phyloP scores from a whole-genome alignment of 2,797 vertebrate genomes.

The Myotis vivesi region DNA sequence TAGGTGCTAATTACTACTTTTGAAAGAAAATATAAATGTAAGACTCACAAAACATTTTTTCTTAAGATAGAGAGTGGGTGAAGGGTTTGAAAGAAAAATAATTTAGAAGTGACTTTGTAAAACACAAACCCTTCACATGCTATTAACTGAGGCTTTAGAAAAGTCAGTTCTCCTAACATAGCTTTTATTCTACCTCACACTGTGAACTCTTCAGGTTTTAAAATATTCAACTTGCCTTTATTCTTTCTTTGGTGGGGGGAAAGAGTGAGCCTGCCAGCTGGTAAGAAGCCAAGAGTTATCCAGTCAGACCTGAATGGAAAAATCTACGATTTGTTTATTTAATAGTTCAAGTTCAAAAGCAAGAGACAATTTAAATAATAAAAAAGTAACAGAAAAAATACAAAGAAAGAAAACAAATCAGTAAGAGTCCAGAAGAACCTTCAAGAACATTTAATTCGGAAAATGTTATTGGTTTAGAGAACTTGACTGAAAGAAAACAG shows the following conservation, averaged over 20 bases:
- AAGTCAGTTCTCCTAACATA: slow-evolving; percentile 64
- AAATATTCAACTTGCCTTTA: slow-evolving; percentile 66
- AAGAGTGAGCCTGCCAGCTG: slow-evolving; percentile 79
- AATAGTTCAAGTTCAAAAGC: slow-evolving; percentile 82
- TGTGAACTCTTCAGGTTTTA: slow-evolving; percentile 73
- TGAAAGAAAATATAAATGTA: slow-evolving; percentile 64
- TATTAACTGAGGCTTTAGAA: slow-evolving; percentile 71
- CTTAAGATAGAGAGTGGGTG: slow-evolving; percentile 44
- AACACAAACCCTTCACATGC: slow-evolving; percentile 47
- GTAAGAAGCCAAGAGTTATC: slow-evolving; percentile 82
- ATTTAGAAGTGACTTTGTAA: slow-evolving; percentile 75
- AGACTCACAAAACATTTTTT: not conserved
- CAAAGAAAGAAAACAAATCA: slow-evolving; percentile 83
- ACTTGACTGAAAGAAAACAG: slow-evolving; percentile 85
- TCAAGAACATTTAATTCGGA: slow-evolving; percentile 84
- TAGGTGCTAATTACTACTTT: slow-evolving; percentile 60
- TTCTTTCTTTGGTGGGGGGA: slow-evolving; percentile 49
- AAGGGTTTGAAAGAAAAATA: slow-evolving; percentile 50
- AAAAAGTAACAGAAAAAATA: slow-evolving; percentile 72
- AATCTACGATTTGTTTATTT: slow-evolving; percentile 83
- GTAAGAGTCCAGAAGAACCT: slow-evolving; percentile 82
- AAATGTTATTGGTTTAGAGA: slow-evolving; percentile 83
- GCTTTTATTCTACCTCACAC: slow-evolving; percentile 77
- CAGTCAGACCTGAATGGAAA: slow-evolving; percentile 80
- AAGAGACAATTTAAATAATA: slow-evolving; percentile 82